A percentile compares a stretch with the other conserved stretches of the same genome.
Conservation (phyloP, 2,888 invertebrate species). For the Timema podura region DNA sequence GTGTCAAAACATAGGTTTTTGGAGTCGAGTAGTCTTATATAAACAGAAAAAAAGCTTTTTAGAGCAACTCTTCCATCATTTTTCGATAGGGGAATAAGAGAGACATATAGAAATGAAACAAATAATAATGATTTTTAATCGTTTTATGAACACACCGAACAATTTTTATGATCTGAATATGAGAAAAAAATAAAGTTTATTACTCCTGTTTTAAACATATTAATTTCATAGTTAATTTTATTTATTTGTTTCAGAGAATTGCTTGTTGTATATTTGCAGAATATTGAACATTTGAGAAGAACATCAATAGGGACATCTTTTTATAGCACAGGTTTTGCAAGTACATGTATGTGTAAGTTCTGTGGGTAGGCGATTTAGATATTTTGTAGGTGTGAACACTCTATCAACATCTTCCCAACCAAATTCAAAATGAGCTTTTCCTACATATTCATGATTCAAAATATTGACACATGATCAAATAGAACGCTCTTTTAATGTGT, state of each 20-base stretch:
- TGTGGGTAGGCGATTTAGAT: neutral
- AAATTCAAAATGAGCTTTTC: neutral
- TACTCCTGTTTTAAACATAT: no score
- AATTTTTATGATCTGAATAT: no score
- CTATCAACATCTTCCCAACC: neutral
- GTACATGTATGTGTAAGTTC: neutral
- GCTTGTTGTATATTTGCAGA: neutral
- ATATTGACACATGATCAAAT: neutral
- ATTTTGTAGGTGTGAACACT: neutral
- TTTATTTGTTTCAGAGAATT: neutral
- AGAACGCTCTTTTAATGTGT: no score
- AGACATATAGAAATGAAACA: no score
- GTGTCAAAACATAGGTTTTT: neutral
- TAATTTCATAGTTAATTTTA: neutral
- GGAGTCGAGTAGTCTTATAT: neutral
- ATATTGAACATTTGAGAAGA: neutral
- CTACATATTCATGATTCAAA: neutral
- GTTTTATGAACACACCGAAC: no score
- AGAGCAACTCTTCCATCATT: neutral
- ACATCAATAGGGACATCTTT: neutral
- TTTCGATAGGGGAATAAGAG: neutral
- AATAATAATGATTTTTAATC: no score
- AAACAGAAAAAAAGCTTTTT: neutral
- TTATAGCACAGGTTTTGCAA: slow-evolving; percentile 3
- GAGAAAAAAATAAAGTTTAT: no score